These are phyloP conservation scores for Condylostylus longicornis DNA, from an alignment of 1,140 invertebrate species.

Conservation along the genomic window DNA sequence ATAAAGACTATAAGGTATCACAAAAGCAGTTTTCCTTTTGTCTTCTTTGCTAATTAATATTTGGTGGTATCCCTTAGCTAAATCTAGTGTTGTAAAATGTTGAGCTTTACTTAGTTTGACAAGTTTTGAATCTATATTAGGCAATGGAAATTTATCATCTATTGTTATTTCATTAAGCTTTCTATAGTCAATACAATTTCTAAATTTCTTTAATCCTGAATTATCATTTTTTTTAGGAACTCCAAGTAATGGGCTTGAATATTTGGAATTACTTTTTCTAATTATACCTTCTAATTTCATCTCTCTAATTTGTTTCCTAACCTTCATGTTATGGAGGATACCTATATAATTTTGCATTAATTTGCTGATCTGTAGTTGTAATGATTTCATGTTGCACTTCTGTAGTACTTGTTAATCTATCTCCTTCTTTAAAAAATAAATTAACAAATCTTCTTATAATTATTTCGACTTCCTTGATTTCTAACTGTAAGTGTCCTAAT, in stretches of 20 bases:
- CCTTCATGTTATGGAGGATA: constrained; percentile 24
- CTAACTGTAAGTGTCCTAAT: no score
- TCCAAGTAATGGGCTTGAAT: constrained; percentile 8
- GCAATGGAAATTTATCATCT: constrained; percentile 35
- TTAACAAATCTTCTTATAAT: neutral
- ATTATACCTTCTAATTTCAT: constrained; percentile 31
- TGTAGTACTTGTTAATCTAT: constrained; percentile 1
- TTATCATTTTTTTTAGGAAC: constrained; percentile 15
- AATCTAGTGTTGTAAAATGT: constrained; percentile 31
- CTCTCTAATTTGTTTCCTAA: constrained; percentile 12
- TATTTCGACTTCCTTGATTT: neutral
- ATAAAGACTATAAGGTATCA: no score
- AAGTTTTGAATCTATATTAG: constrained; percentile 30
- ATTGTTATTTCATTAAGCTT: constrained; percentile 29
- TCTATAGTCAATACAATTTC: constrained; percentile 27
- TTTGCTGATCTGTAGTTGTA: constrained; percentile 12
- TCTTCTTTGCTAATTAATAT: no score
- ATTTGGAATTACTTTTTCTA: constrained; percentile 19
- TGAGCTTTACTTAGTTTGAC: constrained; percentile 20
- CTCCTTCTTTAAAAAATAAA: constrained; percentile 5
- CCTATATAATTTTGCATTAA: constrained; percentile 20
- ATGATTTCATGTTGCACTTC: constrained; percentile 17
- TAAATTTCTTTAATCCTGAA: constrained; percentile 7
- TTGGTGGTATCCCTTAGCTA: no score
- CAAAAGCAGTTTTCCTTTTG: no score